Conservation (phyloP, 2,797 vertebrate species). For the Graptemys geographica region DNA sequence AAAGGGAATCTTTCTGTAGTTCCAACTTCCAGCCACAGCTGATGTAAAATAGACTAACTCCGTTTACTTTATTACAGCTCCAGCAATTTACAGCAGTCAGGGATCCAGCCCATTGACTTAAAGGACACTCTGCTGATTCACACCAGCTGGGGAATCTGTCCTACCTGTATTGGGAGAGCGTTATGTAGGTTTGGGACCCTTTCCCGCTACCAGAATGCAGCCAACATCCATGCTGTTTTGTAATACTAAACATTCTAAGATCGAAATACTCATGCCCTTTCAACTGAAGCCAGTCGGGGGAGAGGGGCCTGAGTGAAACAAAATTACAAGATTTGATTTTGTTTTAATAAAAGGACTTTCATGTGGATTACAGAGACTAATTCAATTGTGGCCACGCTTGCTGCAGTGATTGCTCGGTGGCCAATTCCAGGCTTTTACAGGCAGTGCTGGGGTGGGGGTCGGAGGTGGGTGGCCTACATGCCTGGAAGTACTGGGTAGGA, state of each 20-base stretch:
- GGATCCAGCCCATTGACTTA: background rate
- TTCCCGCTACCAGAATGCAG: background rate
- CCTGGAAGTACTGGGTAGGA: background rate
- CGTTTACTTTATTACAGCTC: background rate
- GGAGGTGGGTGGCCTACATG: background rate
- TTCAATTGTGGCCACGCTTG: background rate
- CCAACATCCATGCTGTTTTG: background rate
- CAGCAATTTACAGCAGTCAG: background rate
- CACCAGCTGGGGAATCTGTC: background rate
- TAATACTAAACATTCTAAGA: background rate
- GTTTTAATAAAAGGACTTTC: background rate
- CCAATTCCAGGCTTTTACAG: conserved; percentile 22
- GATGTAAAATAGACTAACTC: background rate
- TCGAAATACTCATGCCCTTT: background rate
- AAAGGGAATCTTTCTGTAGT: background rate
- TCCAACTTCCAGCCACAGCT: background rate
- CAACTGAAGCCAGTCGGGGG: background rate
- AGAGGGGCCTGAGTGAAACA: background rate
- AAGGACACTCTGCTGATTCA: background rate
- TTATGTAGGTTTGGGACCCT: rapidly evolving
- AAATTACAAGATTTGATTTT: background rate
- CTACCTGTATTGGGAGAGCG: background rate
- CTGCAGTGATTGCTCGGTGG: background rate
- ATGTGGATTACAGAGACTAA: conserved; percentile 23
- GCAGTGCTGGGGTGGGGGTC: background rate